These are phyloP conservation scores for Prionailurus viverrinus DNA, from an alignment of 2,113 vertebrate species.

Conservation along the genomic window DNA sequence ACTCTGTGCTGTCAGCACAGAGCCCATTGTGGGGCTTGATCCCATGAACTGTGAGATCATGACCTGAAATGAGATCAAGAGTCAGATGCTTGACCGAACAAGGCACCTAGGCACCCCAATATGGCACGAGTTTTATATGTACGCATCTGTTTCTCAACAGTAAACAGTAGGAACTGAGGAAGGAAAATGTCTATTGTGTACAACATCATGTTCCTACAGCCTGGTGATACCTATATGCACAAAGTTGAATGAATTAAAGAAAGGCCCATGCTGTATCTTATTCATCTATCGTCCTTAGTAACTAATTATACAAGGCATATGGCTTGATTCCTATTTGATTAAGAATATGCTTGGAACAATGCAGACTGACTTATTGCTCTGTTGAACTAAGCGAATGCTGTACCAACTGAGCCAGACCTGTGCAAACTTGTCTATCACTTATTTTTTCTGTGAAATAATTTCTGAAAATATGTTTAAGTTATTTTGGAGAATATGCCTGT, in stretches of 20 bases:
- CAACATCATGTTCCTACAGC: neutral
- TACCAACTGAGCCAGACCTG: neutral
- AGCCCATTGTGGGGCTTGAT: too few relatives aligned
- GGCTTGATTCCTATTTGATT: neutral
- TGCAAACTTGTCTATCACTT: neutral
- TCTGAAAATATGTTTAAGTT: neutral
- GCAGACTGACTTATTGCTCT: neutral
- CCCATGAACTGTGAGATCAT: too few relatives aligned
- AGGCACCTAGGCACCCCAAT: neutral
- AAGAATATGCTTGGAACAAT: neutral
- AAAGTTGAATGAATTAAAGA: neutral
- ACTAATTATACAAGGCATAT: neutral
- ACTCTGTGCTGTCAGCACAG: too few relatives aligned
- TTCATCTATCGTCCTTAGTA: neutral
- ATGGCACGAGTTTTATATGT: neutral
- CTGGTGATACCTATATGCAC: neutral
- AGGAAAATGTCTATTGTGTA: neutral
- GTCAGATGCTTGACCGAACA: too few relatives aligned
- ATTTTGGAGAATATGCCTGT: neutral
- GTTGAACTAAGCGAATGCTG: neutral
- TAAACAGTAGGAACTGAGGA: neutral
- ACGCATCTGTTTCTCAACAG: neutral
- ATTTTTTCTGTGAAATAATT: slow-evolving; percentile 1
- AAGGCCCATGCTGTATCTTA: neutral
- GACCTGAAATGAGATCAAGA: too few relatives aligned